Base-by-base conservation (phyloP, 2,113 vertebrate species). In the Gorsachius goisagi region DNA sequence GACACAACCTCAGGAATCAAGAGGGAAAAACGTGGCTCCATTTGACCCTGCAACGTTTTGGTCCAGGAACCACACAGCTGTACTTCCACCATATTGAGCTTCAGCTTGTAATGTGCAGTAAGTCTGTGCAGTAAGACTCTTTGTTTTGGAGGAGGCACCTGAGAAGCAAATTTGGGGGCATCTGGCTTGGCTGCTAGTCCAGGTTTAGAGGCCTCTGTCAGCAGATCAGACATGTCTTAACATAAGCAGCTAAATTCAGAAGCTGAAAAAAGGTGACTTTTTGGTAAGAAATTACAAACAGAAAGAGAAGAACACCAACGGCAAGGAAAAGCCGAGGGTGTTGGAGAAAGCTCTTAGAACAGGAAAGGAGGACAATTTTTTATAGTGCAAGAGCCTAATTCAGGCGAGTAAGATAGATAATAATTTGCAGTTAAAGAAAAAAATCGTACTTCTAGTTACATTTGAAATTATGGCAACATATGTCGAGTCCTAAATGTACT, bases 1-100 rank as follows among this genome's bases (percentile, higher is more conserved):
- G 64, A 35, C 17, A 30, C 5, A 17, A 21, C 32, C 69, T 69
- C 35, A 32, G 10, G 64, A 39, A 60, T 9, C 63, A 37, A 24
- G 5, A 45, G 15, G 10, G 26, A 16, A 56, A 80, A 66, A 33
- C 0, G 2, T 6, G 12, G 10, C 50, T 73, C 24, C 2, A 1
- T 22, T 62, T 32, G 33, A 45, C 55, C 19, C 55, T 14, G n/a
- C 10, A 11, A 24, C 1, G 0, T 15, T 56, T 66, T 66, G 30
- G 14, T 58, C 15, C 45, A 56, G 53, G 62, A 83, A 72, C 9
- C 28, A n/a, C 5, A 39, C 19, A 47, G 32, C 13, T 2, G 0
- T 27, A 28, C 20, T 72, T 44, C 32, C n/a, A 23, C 3, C 5
- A 8, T 22, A 55, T 1, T 27, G 33, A 16, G 23, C 28, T 74